phyloP scores from a whole-genome alignment of 2,797 vertebrate genomes.

The Anguilla megastoma region DNA sequence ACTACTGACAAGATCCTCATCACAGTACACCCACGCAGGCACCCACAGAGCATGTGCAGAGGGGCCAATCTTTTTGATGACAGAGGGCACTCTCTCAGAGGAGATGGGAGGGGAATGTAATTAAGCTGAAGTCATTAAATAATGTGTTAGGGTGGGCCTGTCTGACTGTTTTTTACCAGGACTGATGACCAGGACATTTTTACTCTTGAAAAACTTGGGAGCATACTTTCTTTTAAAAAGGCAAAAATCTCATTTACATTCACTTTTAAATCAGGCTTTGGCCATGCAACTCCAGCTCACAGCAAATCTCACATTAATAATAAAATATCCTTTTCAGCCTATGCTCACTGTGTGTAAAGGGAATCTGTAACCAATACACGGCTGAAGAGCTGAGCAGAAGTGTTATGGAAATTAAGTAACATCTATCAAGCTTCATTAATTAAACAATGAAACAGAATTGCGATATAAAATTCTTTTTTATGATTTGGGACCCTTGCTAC shows the following conservation, averaged over 20 bases:
- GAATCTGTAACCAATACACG: background rate
- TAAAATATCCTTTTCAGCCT: background rate
- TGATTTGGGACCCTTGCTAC: background rate
- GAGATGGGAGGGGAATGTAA: slow-evolving; percentile 40
- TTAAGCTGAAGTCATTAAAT: slow-evolving; percentile 40
- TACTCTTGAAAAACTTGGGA: background rate
- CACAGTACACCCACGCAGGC: too few species aligned
- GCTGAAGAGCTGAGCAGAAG: background rate
- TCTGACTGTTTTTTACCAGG: slow-evolving; percentile 35
- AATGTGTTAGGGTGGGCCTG: slow-evolving; percentile 23
- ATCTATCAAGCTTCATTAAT: background rate
- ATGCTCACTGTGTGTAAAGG: background rate
- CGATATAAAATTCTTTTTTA: background rate
- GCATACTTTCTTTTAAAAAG: background rate
- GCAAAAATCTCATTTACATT: background rate
- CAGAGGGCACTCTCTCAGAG: background rate
- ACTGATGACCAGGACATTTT: slow-evolving; percentile 15
- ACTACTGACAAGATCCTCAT: background rate
- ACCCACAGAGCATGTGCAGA: background rate
- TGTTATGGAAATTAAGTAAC: background rate
- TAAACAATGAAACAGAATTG: background rate
- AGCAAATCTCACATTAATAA: background rate
- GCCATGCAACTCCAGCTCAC: background rate
- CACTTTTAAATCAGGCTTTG: background rate
- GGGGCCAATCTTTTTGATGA: background rate